Percentiles rank a stretch among this genome's conserved stretches.
Evolutionary conservation across 2,888 invertebrate genomes (phyloP).

Genomic region (Malachius bipustulatus): DNA sequence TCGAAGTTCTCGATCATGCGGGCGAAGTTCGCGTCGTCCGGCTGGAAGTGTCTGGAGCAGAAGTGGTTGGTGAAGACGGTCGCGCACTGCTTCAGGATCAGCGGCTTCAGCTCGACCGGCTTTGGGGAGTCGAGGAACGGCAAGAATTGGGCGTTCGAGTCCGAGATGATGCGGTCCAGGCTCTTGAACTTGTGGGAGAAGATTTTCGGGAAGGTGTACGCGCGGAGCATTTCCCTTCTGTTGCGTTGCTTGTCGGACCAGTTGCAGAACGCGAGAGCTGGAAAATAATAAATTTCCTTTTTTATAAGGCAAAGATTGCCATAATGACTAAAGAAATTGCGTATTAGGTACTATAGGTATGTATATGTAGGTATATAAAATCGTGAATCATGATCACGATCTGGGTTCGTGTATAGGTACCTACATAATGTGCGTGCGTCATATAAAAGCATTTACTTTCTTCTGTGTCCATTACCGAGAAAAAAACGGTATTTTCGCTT

Average conservation of each 20-base stretch:
- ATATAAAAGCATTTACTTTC: too few relatives aligned
- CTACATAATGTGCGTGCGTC: too few relatives aligned
- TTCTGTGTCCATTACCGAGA: too few relatives aligned
- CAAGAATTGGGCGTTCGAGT: constrained; percentile 43
- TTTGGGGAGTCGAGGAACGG: constrained; percentile 27
- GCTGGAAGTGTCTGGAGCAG: constrained; percentile 67
- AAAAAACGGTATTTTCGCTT: too few relatives aligned
- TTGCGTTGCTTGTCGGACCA: constrained; percentile 76
- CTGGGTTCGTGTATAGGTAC: too few relatives aligned
- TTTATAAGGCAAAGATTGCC: too few relatives aligned
- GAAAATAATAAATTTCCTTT: too few relatives aligned
- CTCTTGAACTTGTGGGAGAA: constrained; percentile 71
- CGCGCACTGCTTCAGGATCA: constrained; percentile 60
- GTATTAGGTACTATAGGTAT: too few relatives aligned
- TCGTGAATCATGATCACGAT: too few relatives aligned
- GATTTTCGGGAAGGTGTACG: constrained; percentile 68
- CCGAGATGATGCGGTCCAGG: constrained; percentile 52
- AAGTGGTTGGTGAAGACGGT: constrained; percentile 82
- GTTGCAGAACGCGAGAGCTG: constrained; percentile 78
- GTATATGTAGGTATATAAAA: too few relatives aligned
- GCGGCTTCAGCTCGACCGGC: constrained; percentile 52
- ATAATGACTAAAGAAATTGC: too few relatives aligned
- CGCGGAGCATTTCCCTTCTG: constrained; percentile 63
- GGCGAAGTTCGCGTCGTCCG: constrained; percentile 55
- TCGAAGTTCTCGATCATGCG: constrained; percentile 60